These are phyloP conservation scores for Mustela lutreola DNA, from an alignment of 2,113 vertebrate genomes.

Conservation along the genomic window DNA sequence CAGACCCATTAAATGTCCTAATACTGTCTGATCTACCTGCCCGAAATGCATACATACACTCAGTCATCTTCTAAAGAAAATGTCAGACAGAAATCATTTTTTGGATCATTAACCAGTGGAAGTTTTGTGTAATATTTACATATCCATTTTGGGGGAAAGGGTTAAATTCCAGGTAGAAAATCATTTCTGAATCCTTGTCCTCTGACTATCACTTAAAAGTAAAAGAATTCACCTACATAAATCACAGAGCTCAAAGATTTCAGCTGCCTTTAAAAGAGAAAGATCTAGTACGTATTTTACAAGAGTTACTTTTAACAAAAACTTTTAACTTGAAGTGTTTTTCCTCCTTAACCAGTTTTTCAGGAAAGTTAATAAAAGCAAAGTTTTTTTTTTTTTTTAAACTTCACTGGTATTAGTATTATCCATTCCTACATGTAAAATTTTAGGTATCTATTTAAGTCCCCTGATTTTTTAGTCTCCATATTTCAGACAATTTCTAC, in stretches of 20 bases:
- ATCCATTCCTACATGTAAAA: not conserved
- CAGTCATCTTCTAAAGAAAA: slow-evolving; percentile 31
- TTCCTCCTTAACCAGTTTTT: slow-evolving; percentile 23
- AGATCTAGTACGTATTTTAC: slow-evolving; percentile 22
- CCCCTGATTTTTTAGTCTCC: not conserved
- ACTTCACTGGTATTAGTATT: not conserved
- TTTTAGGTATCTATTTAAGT: slow-evolving; percentile 2
- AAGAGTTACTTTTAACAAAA: slow-evolving; percentile 32
- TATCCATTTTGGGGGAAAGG: not conserved
- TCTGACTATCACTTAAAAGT: not conserved
- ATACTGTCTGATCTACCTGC: not conserved
- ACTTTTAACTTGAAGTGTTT: not conserved
- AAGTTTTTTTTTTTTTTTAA: not conserved
- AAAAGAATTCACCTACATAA: slow-evolving; percentile 39
- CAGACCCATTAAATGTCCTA: slow-evolving; percentile 10
- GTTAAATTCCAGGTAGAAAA: slow-evolving; percentile 30
- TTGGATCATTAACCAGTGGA: slow-evolving; percentile 31
- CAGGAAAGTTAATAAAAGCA: slow-evolving; percentile 41
- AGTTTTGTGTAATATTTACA: not conserved
- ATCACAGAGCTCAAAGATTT: slow-evolving; percentile 55
- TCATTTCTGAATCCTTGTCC: slow-evolving; percentile 45
- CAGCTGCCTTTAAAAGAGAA: not conserved
- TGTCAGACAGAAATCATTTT: slow-evolving; percentile 25
- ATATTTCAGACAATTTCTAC: slow-evolving; percentile 6
- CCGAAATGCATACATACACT: not conserved